Conservation (phyloP, 2,113 vertebrate species). For the Otis tarda region DNA sequence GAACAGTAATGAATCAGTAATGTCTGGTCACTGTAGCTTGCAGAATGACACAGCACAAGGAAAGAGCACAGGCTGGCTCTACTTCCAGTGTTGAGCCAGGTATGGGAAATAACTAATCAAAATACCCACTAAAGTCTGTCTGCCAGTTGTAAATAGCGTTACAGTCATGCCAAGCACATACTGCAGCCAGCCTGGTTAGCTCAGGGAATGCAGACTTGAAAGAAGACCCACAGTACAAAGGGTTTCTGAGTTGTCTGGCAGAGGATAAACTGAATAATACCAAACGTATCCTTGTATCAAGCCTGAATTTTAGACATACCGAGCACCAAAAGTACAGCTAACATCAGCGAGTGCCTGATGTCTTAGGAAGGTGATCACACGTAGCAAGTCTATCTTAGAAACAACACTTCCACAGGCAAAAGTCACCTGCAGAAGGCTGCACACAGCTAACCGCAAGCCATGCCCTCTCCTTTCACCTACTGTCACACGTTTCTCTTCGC, state of each 20-base stretch:
- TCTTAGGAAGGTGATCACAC: background rate
- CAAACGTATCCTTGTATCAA: background rate
- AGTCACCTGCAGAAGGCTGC: background rate
- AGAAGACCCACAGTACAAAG: background rate
- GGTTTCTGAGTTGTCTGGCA: background rate
- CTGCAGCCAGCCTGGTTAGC: background rate
- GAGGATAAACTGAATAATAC: background rate
- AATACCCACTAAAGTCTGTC: background rate
- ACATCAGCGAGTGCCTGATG: background rate
- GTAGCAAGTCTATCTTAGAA: background rate
- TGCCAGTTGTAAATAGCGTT: background rate
- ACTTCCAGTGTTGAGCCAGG: background rate
- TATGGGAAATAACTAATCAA: background rate
- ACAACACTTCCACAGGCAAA: background rate
- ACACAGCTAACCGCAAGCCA: background rate
- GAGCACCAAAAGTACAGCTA: background rate
- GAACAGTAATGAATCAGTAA: background rate
- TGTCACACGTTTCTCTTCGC: background rate
- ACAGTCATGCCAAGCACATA: background rate
- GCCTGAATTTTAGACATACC: background rate
- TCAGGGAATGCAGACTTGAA: background rate
- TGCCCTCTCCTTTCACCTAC: background rate
- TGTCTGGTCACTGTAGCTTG: fast-evolving
- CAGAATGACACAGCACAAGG: background rate
- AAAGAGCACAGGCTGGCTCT: background rate